Evolutionary conservation across 1,140 invertebrate species (phyloP).

Genomic region (Chionoecetes opilio): DNA sequence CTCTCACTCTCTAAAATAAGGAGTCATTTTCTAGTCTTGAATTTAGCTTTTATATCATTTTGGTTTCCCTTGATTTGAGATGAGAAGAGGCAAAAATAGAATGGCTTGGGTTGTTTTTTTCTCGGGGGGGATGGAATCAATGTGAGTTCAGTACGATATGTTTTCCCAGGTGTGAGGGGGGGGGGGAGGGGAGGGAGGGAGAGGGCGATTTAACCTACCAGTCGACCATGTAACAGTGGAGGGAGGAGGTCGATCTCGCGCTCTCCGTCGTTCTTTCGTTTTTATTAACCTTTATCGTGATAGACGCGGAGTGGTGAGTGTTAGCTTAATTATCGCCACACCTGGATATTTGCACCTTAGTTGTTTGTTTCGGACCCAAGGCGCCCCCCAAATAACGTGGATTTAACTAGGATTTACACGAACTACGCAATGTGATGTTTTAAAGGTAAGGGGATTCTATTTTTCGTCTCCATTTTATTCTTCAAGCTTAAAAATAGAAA

Average conservation of each 20-base stretch:
- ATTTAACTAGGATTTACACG: too few relatives aligned
- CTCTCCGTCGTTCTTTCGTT: neutral
- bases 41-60: neutral
- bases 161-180: neutral
- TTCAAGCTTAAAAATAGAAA: neutral
- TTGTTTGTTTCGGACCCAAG: too few relatives aligned
- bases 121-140: neutral
- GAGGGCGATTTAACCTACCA: neutral
- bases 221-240: slow-evolving; percentile 4
- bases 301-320: too few relatives aligned
- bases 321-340: neutral
- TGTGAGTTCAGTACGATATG: neutral
- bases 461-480: neutral
- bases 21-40: neutral
- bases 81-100: neutral
- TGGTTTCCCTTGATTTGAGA: neutral
- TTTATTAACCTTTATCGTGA: too few relatives aligned
- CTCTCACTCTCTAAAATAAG: neutral
- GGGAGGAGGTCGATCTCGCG: neutral
- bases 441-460: neutral
- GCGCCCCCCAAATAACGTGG: too few relatives aligned
- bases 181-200: too few relatives aligned
- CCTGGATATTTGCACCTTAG: neutral
- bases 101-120: neutral
- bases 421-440: neutral